These are phyloP conservation scores for Lepeophtheirus nordmannii DNA, from an alignment of 2,888 invertebrate species.

Conservation along the genomic window DNA sequence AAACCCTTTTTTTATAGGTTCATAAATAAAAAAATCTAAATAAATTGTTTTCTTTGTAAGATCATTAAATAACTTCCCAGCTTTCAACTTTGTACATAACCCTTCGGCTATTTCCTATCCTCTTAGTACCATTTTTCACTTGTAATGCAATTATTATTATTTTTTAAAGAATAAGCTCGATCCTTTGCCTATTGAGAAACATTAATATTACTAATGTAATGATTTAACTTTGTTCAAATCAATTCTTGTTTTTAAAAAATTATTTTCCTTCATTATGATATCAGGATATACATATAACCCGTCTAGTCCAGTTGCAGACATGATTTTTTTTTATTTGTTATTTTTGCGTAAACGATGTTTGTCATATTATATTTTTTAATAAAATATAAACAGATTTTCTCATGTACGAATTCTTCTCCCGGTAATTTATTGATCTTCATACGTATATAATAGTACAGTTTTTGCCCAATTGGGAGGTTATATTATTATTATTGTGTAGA, in stretches of 20 bases:
- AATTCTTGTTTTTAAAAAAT: background rate
- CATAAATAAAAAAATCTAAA: background rate
- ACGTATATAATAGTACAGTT: no score
- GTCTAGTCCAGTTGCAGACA: constrained; percentile 5
- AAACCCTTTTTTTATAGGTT: background rate
- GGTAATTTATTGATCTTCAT: no score
- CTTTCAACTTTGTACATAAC: background rate
- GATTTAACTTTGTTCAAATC: background rate
- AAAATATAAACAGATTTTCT: no score
- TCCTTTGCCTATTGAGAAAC: background rate
- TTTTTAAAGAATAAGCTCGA: no score
- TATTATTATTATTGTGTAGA: no score
- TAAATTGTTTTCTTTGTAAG: background rate
- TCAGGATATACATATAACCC: constrained; percentile 4
- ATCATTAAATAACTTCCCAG: background rate
- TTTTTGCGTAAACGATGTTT: background rate
- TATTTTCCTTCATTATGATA: background rate
- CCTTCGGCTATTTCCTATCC: no score
- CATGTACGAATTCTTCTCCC: no score
- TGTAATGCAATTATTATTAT: no score
- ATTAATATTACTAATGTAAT: background rate
- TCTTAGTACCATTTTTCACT: no score
- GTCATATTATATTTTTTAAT: no score
- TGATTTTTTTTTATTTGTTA: background rate
- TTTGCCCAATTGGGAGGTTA: no score